Percentiles rank a stretch among this genome's conserved stretches.
phyloP scores from a whole-genome alignment of 2,888 invertebrate species.

The Microctonus aethiopoides region DNA sequence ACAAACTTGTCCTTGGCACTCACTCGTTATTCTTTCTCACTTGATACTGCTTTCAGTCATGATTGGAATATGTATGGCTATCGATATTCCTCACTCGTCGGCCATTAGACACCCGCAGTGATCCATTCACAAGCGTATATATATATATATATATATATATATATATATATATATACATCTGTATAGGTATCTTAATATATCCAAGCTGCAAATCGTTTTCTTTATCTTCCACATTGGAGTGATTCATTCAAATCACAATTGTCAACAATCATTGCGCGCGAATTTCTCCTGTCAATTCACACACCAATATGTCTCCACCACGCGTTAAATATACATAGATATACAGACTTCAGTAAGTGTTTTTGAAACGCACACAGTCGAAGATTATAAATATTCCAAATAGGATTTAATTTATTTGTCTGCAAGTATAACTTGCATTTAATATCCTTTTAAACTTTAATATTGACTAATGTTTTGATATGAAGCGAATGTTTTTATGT shows the following conservation, averaged over 20 bases:
- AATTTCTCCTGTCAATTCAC: not conserved
- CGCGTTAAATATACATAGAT: not conserved
- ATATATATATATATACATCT: no score
- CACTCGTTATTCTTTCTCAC: not conserved
- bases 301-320: not conserved
- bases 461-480: not conserved
- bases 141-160: not conserved
- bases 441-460: no score
- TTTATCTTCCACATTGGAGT: not conserved
- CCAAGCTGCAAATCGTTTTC: not conserved
- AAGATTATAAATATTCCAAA: no score
- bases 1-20: slow-evolving; percentile 28
- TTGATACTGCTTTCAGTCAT: not conserved
- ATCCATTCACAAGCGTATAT: slow-evolving; percentile 12
- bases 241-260: not conserved
- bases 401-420: no score
- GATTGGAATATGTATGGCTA: not conserved
- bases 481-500: not conserved
- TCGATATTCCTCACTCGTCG: slow-evolving; percentile 4
- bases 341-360: not conserved
- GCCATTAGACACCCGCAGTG: slow-evolving; percentile 17
- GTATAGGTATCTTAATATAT: not conserved
- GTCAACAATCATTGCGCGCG: not conserved
- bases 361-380: no score
- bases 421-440: no score